Evolutionary conservation across 1,140 invertebrate species (phyloP), one percentile per base, ranked within the genome.

Genomic region (Diuraphis noxia): DNA sequence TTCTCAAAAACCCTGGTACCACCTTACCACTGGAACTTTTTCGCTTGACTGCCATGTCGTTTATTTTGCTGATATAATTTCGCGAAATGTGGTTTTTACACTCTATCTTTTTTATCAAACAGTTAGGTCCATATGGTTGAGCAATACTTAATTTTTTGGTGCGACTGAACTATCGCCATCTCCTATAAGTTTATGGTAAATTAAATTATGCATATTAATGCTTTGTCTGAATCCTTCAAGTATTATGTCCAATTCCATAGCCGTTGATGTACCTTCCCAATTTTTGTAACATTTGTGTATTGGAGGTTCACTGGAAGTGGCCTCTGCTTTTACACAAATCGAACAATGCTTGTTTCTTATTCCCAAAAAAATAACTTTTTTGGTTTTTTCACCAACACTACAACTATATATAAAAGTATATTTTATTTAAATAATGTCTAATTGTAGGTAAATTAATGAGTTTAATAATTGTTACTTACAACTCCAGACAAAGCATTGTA

Each of bases 151-250:
- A 40, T 49, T 87, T 87, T 46, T 52, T 87, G 4, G 19, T 46
- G n/a, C n/a, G 40, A 93, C 93, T 81, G 92, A 94, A 82, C 92
- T 93, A 88, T 94, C 93, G 2, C 93, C 93, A 92, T 94, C 93
- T 17, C 92, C 93, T 82, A 94, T 92, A 30, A 93, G 77, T 52
- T 92, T 93, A 86, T 92, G 91, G 81, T 93, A 94, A 46, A 93
- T 93, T 10, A 94, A n/a, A 23, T 92, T 93, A 90, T 94, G 92
- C 92, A 92, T 93, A 91, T 93, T 85, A 92, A 93, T 91, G 40
- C 93, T 93, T 79, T 82, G 10, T 88, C 93, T 92, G 93, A 94
- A 94, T 56, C 94, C 93, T 93, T 94, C 93, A 40, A 82, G 82
- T 40, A 91, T 85, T 34, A 63, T 63, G n/a, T 82, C 81, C 2